Conservation (phyloP, 2,888 invertebrate genomes). For the Idaea aversata region DNA sequence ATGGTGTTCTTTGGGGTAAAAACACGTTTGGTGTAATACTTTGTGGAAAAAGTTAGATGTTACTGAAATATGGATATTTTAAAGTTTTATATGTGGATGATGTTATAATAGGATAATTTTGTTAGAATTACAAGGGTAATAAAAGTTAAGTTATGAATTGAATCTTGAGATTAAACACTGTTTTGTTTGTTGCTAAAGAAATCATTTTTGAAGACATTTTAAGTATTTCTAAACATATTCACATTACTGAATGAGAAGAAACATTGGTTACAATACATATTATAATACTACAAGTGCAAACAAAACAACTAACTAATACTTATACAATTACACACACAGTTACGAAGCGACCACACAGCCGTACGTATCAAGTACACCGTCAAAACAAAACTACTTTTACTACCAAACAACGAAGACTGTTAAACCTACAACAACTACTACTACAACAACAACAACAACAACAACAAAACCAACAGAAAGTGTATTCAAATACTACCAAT, state of each 20-base stretch:
- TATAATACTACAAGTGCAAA: slow-evolving; percentile 26
- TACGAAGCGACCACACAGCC: slow-evolving; percentile 72
- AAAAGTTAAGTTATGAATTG: background rate
- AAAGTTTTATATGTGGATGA: background rate
- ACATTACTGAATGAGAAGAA: background rate
- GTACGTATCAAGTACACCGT: slow-evolving; percentile 63
- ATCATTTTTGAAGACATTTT: too few species aligned
- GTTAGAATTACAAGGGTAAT: background rate
- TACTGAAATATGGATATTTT: background rate
- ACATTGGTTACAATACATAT: background rate
- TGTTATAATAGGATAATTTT: background rate
- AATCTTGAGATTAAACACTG: too few species aligned
- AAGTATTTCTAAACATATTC: too few species aligned
- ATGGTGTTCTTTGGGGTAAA: slow-evolving; percentile 30
- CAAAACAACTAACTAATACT: slow-evolving; percentile 51
- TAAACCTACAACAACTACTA: slow-evolving; percentile 31
- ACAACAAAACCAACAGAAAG: slow-evolving; percentile 45
- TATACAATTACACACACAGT: slow-evolving; percentile 60
- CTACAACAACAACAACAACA: slow-evolving; percentile 30
- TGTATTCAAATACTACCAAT: slow-evolving; percentile 50
- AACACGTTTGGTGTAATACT: background rate
- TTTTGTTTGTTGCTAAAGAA: too few species aligned
- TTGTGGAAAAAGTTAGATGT: background rate
- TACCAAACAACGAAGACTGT: slow-evolving; percentile 41
- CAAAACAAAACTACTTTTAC: slow-evolving; percentile 41